Evolutionary conservation across 1,140 invertebrate genomes (phyloP).

Genomic region (Geopemphigus sp.): DNA sequence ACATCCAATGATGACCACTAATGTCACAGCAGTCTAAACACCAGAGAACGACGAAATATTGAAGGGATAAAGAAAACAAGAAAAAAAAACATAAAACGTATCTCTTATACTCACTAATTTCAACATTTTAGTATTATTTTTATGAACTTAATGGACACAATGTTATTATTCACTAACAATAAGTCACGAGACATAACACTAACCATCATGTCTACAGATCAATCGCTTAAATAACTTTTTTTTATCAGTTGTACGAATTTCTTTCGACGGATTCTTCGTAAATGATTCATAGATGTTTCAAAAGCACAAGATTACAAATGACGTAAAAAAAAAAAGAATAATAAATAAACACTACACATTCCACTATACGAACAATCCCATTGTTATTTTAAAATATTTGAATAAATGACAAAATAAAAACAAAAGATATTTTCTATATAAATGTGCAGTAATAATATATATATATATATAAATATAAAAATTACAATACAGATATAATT

Average conservation of each 20-base stretch:
- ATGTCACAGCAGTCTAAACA: background rate
- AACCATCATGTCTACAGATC: background rate
- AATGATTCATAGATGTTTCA: constrained; percentile 10
- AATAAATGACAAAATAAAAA: constrained; percentile 24
- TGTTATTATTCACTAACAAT: background rate
- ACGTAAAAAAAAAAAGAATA: background rate
- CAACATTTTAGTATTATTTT: background rate
- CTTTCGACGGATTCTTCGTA: background rate
- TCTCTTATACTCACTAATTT: constrained; percentile 20
- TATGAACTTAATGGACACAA: background rate
- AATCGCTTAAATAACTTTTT: constrained; percentile 9
- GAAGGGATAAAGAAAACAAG: background rate
- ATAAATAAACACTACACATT: constrained; percentile 27
- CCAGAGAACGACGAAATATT: background rate
- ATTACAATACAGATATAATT: constrained; percentile 14
- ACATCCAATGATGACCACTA: background rate
- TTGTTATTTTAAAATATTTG: constrained; percentile 39
- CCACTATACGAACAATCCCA: background rate
- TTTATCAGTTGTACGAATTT: background rate
- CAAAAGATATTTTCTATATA: constrained; percentile 22
- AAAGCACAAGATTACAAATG: constrained; percentile 11
- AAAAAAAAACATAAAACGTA: background rate
- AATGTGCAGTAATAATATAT: constrained; percentile 31
- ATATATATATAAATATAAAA: background rate
- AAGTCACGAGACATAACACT: constrained; percentile 10